phyloP scores from a whole-genome alignment of 2,888 invertebrate species.

The Megalurothrips usitatus region DNA sequence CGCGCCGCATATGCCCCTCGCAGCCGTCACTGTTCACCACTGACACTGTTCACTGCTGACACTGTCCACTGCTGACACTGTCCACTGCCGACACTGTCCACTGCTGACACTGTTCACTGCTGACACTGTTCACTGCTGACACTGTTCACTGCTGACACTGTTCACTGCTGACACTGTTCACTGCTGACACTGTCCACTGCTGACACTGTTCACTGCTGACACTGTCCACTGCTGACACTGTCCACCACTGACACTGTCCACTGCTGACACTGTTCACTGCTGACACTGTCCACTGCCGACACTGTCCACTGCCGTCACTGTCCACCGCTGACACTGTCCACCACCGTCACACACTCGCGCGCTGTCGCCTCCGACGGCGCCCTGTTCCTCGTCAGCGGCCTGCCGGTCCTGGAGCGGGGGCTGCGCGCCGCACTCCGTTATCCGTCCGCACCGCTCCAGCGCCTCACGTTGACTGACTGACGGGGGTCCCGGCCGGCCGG shows the following conservation, averaged over 20 bases:
- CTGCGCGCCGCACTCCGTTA: not conserved
- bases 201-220: too few relatives aligned
- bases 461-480: not conserved
- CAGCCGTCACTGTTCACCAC: too few relatives aligned
- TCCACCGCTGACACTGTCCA: not conserved
- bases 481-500: not conserved
- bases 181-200: not conserved
- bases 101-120: too few relatives aligned
- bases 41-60: not conserved
- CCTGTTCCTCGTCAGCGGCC: too few relatives aligned
- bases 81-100: not conserved
- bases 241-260: not conserved
- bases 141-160: not conserved
- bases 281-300: not conserved
- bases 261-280: not conserved
- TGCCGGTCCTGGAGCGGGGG: too few relatives aligned
- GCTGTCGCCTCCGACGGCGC: not conserved
- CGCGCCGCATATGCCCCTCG: not conserved
- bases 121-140: too few relatives aligned
- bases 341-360: not conserved
- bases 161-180: too few relatives aligned
- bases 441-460: conserved; percentile 13
- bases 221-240: not conserved
- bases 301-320: not conserved
- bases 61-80: not conserved